Base-by-base conservation (phyloP, 2,113 vertebrate species). In the Machaerirhynchus nigripectus region DNA sequence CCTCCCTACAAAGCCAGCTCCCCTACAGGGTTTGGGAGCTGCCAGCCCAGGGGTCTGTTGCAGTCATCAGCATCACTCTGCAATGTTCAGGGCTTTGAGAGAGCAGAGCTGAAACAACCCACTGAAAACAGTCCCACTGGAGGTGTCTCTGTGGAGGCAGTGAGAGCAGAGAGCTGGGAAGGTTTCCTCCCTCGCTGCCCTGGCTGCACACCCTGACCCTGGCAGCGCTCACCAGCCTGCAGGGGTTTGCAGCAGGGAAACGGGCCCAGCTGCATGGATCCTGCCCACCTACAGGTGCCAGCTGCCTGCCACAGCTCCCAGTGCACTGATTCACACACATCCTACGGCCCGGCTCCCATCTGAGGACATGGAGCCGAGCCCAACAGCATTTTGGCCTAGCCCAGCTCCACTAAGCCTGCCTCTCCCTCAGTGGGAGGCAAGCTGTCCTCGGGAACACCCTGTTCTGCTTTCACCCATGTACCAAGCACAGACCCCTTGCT, bases 261-360 rank as follows among this genome's bases (percentile, higher is more conserved):
- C 0, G 0, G 33, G 35, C 44, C 35, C 52, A 27, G 77, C 6
- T 0, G 0, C 46, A 20, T 0, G 0, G 55, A 68, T 40, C 47
- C 56, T 33, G 60, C 74, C 69, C 75, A 49, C 19, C 28, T 17
- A 75, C 74, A 35, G n/a, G 27, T 27, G 64, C 83, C 83, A 52
- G 37, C 33, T 52, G 78, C 73, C 65, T 19, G 42, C 42, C 8
- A 4, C 56, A 85, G 52, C 49, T 82, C 70, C 79, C 2, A 0
- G 28, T 1, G 27, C 42, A 31, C 47, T 2, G 23, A 50, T 75
- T 68, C 70, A 64, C 30, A 83, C 2, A 11, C 75, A 70, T 39
- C 65, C 67, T 24, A 30, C 1, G 0, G 74, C 57, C 16, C 13
- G 0, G 11, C 24, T 88, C 49, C 59, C 6, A 1, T 17, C 17